A percentile compares a stretch with the other conserved stretches of the same genome.
Conservation (phyloP, 2,888 invertebrate species). For the Galerucella pusilla region DNA sequence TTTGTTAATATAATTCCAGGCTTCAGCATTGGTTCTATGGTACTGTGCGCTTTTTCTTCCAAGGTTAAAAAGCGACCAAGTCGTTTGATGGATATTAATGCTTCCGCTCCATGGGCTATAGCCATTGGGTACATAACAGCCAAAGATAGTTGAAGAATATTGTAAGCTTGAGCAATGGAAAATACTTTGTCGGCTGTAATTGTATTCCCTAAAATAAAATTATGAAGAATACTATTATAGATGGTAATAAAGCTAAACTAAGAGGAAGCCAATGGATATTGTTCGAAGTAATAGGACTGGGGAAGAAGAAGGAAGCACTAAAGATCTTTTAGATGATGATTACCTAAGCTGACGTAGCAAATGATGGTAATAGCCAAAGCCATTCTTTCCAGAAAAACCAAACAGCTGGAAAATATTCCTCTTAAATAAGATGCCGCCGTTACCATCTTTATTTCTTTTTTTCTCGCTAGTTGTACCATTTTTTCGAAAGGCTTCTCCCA, state of each 20-base stretch:
- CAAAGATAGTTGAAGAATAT: constrained; percentile 66
- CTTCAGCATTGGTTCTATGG: constrained; percentile 39
- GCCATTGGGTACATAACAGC: constrained; percentile 72
- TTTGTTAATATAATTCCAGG: constrained; percentile 49
- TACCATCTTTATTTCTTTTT: constrained; percentile 71
- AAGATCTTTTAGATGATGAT: not conserved
- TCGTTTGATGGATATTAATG: constrained; percentile 68
- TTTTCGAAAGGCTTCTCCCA: constrained; percentile 79
- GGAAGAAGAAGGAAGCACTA: too few species aligned
- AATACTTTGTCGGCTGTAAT: constrained; percentile 65
- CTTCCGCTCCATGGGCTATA: constrained; percentile 70
- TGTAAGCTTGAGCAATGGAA: constrained; percentile 66
- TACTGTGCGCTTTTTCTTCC: constrained; percentile 67
- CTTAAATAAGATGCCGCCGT: constrained; percentile 74
- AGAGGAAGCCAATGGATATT: too few species aligned
- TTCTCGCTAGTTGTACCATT: constrained; percentile 70
- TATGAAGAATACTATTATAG: not conserved
- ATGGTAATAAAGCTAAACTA: too few species aligned
- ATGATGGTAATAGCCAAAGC: constrained; percentile 84
- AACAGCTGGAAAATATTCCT: constrained; percentile 72
- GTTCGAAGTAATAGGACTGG: too few species aligned
- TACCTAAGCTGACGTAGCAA: constrained; percentile 77
- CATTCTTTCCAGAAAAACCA: constrained; percentile 85
- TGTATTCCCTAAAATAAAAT: constrained; percentile 47
- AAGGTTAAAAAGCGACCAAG: constrained; percentile 69